Percentiles rank a stretch among this genome's conserved stretches.
These are phyloP conservation scores for Emydoidea blandingii DNA, from an alignment of 2,797 vertebrate genomes.

Conservation along the genomic window DNA sequence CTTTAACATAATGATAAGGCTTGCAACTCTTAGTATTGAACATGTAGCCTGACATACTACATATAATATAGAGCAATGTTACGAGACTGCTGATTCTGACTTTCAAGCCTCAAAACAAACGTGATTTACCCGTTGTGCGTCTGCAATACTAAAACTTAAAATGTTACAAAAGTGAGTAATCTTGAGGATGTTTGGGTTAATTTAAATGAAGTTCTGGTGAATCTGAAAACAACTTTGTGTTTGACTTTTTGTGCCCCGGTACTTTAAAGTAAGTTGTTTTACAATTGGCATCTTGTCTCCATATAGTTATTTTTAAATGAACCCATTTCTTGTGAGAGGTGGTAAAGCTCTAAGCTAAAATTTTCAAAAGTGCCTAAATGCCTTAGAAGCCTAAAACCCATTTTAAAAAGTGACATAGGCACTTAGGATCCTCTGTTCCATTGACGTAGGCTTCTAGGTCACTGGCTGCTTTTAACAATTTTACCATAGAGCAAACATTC, in stretches of 20 bases:
- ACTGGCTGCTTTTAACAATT: too few relatives aligned
- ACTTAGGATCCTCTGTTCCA: too few relatives aligned
- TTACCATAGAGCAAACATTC: too few relatives aligned
- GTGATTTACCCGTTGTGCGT: background rate
- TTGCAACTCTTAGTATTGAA: background rate
- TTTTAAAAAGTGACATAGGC: background rate
- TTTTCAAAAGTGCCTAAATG: background rate
- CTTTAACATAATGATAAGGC: background rate
- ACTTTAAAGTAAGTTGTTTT: background rate
- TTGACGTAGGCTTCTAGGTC: too few relatives aligned
- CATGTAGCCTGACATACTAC: background rate
- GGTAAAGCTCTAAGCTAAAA: too few relatives aligned
- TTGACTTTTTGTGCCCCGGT: background rate
- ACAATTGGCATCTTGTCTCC: background rate
- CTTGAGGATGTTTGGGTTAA: background rate
- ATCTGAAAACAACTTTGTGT: background rate
- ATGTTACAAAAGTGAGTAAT: background rate
- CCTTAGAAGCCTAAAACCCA: background rate
- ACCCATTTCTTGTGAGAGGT: background rate
- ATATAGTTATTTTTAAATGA: background rate
- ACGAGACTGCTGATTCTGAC: background rate
- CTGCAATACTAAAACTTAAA: background rate
- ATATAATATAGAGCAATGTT: background rate
- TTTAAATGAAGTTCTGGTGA: background rate
- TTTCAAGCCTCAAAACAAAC: background rate